Base-by-base conservation (phyloP, 2,888 invertebrate genomes). In the Cantharis flavilabris region DNA sequence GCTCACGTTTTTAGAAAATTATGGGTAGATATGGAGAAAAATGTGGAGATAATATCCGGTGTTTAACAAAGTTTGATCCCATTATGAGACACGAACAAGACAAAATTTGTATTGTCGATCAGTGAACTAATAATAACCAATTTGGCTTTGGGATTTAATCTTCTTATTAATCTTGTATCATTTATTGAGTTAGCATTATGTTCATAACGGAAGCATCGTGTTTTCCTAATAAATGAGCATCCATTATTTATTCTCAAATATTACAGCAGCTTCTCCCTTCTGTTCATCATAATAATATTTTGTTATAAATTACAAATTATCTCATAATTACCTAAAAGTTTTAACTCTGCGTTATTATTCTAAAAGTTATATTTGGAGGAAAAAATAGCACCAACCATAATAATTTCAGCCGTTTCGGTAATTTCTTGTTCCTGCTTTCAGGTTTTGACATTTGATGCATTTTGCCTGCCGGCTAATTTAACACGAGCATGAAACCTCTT, bases 391-490 rank as follows among this genome's bases (percentile, higher is more conserved):
- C 65, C 26, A 67, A 65, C 26, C 26, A 23, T 67, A 67, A 23
- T 26, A 67, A 33, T 70, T 33, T 33, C 18, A 65, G 26, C 9
- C 70, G 70, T 70, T 33, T 33, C 14, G 28, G 73, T 30, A 30
- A 26, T 72, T 49, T 49, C 67, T 33, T 20, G 33, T 26, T 67
- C 67, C 33, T 33, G 13, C 62, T 73, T 69, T 73, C 69, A 73
- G 69, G 70, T 73, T 73, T 73, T 70, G 73, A 73, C 73, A 63
- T 73, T 73, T 70, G 70, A 64, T 70, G 75, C 75, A 71, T 71
- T 75, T 69, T 71, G 75, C 67, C 75, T 75, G 71, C 67, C 75
- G 75, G 75, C 75, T 75, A 75, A 75, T 75, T 75, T 75, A 75
- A 75, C 75, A 75, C 67, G 75, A 75, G 71, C 75, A 75, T 71